Evolutionary conservation across 2,888 invertebrate species (phyloP), one percentile per base, ranked within the genome.

Genomic region (Apotomis betuletana): DNA sequence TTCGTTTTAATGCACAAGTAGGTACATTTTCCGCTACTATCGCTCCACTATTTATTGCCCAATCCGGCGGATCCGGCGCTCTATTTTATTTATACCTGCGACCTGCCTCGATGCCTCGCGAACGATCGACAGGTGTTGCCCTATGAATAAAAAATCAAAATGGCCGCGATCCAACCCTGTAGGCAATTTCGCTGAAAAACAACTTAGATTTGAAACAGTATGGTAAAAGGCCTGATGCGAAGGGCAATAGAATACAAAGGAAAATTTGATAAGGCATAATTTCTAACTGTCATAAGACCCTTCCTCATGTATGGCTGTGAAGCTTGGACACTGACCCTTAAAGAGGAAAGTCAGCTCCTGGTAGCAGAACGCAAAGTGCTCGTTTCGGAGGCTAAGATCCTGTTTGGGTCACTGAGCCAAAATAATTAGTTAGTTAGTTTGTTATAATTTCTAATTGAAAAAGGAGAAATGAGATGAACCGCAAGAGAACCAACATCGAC

Each of bases 121-220:
- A 68, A 68, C 62, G 52, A 63, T 54, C 67, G 72, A 68, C 72
- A 72, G 72, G 72, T 72, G 72, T 54, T 63, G 54, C 67, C 44
- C 67, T 49, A 68, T 72, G 72, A 72, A 72, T 72, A 72, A 68
- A 72, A 72, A 72, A 72, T 41, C 8, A 58, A 59, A 72, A 63
- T 57, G 57, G 63, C 46, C 51, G 38, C 46, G 9, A 54, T 72
- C 51, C 46, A 63, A 63, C 63, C 62, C 67, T 46, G 63, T 63
- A 51, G 61, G 70, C 38, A 51, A 51, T 61, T 59, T 13, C 41
- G 41, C 36, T 57, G 15, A 49, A 15, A 27, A 27, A 57, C 49
- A 8, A 13, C 27, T 10, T 49, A 36, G n/a, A 10, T 67, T 44
- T 4, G 5, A 2, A 58, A 67, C 15, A 54, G 44, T 49, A 63